Conservation (phyloP, 2,113 vertebrate genomes). For the Anhinga anhinga region DNA sequence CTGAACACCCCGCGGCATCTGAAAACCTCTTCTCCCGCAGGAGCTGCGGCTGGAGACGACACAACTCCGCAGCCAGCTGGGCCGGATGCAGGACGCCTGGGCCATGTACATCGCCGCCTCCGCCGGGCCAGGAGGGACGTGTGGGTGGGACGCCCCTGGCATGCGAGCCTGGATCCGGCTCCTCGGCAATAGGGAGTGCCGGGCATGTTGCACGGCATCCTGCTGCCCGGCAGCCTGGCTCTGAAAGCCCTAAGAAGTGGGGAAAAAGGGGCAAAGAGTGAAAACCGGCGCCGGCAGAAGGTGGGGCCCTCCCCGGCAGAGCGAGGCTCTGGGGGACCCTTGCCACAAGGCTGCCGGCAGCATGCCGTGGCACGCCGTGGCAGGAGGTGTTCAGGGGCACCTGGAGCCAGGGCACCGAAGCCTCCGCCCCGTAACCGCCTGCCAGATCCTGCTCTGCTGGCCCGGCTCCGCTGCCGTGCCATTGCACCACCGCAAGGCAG, state of each 20-base stretch:
- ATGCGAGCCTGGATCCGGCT: not conserved
- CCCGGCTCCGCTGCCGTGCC: no score
- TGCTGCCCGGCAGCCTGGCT: not conserved
- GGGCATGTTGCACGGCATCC: not conserved
- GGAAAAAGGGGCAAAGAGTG: not conserved
- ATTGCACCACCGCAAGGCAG: not conserved
- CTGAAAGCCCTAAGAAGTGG: not conserved
- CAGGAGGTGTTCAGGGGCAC: not conserved
- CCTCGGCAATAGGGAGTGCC: not conserved
- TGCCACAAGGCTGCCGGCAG: not conserved
- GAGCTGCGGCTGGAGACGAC: not conserved
- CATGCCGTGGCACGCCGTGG: not conserved
- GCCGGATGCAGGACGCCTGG: not conserved
- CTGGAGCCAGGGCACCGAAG: no score
- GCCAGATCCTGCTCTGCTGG: not conserved
- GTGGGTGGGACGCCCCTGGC: fast-evolving
- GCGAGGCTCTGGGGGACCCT: not conserved
- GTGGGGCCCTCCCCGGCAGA: no score
- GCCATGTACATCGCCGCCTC: not conserved
- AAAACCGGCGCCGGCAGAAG: not conserved
- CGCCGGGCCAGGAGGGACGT: fast-evolving
- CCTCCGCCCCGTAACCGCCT: no score
- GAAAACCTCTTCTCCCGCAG: not conserved
- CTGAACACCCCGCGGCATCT: not conserved
- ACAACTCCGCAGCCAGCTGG: not conserved